Percentiles rank a stretch among this genome's conserved stretches.
These are phyloP conservation scores for Protosalanx chinensis DNA, from an alignment of 2,797 vertebrate species.

Conservation along the genomic window DNA sequence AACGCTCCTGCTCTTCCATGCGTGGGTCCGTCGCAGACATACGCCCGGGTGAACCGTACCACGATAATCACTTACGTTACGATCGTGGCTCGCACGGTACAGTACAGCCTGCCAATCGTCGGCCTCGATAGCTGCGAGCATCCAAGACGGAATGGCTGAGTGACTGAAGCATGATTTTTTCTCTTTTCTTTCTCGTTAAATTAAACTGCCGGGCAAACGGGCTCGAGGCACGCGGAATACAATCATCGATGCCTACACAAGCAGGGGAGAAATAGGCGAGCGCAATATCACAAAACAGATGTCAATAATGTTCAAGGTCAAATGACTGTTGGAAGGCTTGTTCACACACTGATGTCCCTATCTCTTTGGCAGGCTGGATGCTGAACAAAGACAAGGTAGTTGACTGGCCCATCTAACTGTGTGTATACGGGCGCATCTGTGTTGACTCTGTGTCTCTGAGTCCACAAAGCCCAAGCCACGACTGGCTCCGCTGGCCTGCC, in stretches of 20 bases:
- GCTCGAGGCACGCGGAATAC: conserved; percentile 19
- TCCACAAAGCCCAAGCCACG: conserved; percentile 31
- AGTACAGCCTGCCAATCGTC: conserved; percentile 49
- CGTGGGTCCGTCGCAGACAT: conserved; percentile 37
- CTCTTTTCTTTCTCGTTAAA: conserved; percentile 50
- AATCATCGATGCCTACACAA: too few species aligned
- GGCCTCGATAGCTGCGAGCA: conserved; percentile 62
- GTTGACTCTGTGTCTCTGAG: conserved; percentile 60
- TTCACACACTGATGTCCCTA: conserved; percentile 2
- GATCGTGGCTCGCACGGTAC: conserved; percentile 23
- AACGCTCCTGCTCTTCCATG: conserved; percentile 49
- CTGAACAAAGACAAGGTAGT: conserved; percentile 34
- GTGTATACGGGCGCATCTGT: conserved; percentile 54
- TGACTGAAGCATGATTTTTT: neutral
- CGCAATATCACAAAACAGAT: conserved; percentile 4
- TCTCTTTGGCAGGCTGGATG: neutral
- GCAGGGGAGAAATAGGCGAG: too few species aligned
- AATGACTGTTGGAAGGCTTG: conserved; percentile 48
- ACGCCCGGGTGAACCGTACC: conserved; percentile 24
- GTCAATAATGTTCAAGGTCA: conserved; percentile 60
- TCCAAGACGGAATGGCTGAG: too few species aligned
- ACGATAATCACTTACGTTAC: conserved; percentile 47
- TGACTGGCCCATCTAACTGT: conserved; percentile 46
- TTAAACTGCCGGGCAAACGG: conserved; percentile 55
- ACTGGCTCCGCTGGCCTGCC: conserved; percentile 49